These are phyloP conservation scores for Trinectes maculatus DNA, from an alignment of 2,113 vertebrate genomes.

Conservation along the genomic window DNA sequence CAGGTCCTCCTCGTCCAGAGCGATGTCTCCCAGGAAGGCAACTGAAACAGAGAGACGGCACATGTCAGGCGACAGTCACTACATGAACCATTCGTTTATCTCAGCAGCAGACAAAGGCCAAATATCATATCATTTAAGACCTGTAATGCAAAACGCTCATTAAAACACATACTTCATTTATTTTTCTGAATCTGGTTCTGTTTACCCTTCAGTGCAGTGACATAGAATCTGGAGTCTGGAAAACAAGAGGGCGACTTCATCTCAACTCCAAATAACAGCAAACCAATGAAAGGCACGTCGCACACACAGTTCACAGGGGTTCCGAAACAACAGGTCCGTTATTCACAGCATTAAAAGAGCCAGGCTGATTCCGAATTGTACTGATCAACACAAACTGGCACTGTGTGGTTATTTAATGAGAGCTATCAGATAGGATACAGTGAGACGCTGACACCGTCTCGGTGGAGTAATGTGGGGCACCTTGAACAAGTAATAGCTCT, in stretches of 20 bases:
- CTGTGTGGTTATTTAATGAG: slow-evolving; percentile 28
- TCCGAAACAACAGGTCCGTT: too few species aligned
- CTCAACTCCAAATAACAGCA: slow-evolving; percentile 35
- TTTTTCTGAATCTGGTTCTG: slow-evolving; percentile 2
- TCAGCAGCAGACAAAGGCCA: too few species aligned
- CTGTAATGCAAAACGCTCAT: slow-evolving; percentile 20
- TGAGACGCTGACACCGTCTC: slow-evolving; percentile 39
- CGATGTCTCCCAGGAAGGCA: slow-evolving; percentile 96
- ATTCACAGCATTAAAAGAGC: slow-evolving; percentile 9
- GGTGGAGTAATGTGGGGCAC: slow-evolving; percentile 66
- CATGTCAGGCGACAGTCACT: slow-evolving; percentile 40
- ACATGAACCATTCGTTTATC: slow-evolving; percentile 14
- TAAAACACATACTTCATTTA: slow-evolving; percentile 19
- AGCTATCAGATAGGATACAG: slow-evolving; percentile 41
- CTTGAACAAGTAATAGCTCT: slow-evolving; percentile 70
- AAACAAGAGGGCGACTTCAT: slow-evolving; percentile 27
- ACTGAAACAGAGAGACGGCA: slow-evolving; percentile 74
- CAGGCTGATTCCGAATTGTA: slow-evolving; percentile 28
- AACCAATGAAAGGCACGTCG: slow-evolving; percentile 39
- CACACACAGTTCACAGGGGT: slow-evolving; percentile 11
- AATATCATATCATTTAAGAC: slow-evolving; percentile 20
- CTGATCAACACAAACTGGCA: slow-evolving; percentile 15
- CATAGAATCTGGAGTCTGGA: slow-evolving; percentile 34
- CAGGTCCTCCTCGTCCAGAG: slow-evolving; percentile 94
- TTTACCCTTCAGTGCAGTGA: slow-evolving; percentile 31